These are phyloP conservation scores for Achroia grisella DNA, from an alignment of 1,140 invertebrate genomes.

Conservation along the genomic window DNA sequence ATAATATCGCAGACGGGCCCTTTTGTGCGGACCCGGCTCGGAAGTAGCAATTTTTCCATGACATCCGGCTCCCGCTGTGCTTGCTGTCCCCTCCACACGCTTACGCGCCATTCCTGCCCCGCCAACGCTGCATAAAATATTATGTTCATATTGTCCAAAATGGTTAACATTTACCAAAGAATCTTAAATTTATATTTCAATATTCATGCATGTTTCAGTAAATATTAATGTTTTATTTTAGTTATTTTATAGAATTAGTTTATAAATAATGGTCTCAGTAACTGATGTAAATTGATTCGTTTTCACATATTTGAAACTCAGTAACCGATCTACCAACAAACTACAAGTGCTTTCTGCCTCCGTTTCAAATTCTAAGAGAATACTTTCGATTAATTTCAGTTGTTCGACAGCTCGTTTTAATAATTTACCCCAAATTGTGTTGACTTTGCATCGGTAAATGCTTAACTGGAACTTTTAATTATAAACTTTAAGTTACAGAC, in stretches of 20 bases:
- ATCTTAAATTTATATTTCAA: not conserved
- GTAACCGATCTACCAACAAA: conserved; percentile 2
- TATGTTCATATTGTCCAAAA: conserved; percentile 25
- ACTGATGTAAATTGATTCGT: too few species aligned
- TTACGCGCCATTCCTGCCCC: conserved; percentile 11
- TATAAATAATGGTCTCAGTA: too few species aligned
- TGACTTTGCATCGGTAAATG: conserved; percentile 15
- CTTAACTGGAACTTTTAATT: conserved; percentile 7
- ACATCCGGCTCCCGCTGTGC: conserved; percentile 54
- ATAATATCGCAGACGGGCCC: conserved; percentile 41
- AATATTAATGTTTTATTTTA: too few species aligned
- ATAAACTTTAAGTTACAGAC: conserved; percentile 12
- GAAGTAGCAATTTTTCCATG: conserved; percentile 65
- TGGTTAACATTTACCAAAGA: conserved; percentile 17
- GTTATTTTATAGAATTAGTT: too few species aligned
- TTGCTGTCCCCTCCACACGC: conserved; percentile 35
- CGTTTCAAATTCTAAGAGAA: conserved; percentile 34
- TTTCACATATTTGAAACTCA: too few species aligned
- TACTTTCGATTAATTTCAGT: conserved; percentile 42
- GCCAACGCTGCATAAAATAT: conserved; percentile 32
- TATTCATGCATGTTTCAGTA: too few species aligned
- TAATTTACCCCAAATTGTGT: conserved; percentile 32
- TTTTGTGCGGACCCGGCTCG: conserved; percentile 38
- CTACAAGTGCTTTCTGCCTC: conserved; percentile 14
- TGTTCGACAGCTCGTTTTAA: conserved; percentile 43